Evolutionary conservation across 1,140 invertebrate species (phyloP).

Genomic region (Orussus abietinus): DNA sequence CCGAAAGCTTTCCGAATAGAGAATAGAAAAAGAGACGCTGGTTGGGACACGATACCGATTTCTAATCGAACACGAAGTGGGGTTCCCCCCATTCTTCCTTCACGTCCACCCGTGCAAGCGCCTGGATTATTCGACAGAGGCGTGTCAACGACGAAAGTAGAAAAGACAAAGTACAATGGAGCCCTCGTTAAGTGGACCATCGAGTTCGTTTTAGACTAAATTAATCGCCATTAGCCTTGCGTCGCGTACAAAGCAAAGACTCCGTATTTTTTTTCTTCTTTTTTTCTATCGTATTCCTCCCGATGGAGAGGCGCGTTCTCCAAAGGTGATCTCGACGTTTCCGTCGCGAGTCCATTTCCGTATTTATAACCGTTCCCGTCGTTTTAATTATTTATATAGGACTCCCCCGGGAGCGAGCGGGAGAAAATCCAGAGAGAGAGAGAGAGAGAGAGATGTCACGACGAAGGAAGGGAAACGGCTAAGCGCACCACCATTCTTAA

Average conservation of each 20-base stretch:
- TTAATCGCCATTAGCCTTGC: too few species aligned
- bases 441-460: slow-evolving; percentile 13
- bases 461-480: too few species aligned
- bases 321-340: slow-evolving; percentile 13
- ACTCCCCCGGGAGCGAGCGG: slow-evolving; percentile 32
- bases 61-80: too few species aligned
- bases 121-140: too few species aligned
- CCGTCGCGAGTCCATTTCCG: slow-evolving; percentile 22
- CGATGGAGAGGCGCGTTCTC: slow-evolving; percentile 11
- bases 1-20: slow-evolving; percentile 14
- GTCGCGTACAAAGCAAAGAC: too few species aligned
- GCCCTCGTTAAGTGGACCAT: slow-evolving; percentile 7
- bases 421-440: slow-evolving; percentile 24
- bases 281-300: background rate
- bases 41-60: background rate
- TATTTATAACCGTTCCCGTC: slow-evolving; percentile 34
- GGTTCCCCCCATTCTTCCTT: too few species aligned
- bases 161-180: slow-evolving; percentile 6
- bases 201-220: slow-evolving; percentile 14
- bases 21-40: slow-evolving; percentile 13
- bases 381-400: slow-evolving; percentile 43
- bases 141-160: slow-evolving; percentile 8
- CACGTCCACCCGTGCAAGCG: too few species aligned
- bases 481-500: too few species aligned
- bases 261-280: background rate